These are phyloP conservation scores for Procavia capensis DNA, from an alignment of 2,113 vertebrate species.

Conservation along the genomic window DNA sequence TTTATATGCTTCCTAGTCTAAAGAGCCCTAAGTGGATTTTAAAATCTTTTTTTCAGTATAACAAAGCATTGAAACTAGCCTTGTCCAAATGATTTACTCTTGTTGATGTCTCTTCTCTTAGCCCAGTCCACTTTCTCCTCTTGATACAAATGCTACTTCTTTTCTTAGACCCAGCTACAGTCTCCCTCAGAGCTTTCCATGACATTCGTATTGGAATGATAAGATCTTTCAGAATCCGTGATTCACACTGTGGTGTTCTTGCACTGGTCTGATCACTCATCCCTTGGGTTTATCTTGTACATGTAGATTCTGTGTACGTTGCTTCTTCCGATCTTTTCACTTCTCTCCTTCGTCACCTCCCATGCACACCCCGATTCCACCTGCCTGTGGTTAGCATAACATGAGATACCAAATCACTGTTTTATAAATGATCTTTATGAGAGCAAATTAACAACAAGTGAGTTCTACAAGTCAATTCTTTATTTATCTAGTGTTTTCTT, in stretches of 20 bases:
- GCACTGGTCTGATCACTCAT: not conserved
- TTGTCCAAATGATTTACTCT: not conserved
- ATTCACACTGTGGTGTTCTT: not conserved
- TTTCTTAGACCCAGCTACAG: not conserved
- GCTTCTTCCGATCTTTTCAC: not conserved
- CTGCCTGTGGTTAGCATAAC: not conserved
- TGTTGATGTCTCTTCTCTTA: no score
- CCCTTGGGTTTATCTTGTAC: not conserved
- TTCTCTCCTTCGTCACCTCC: not conserved
- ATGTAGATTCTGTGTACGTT: not conserved
- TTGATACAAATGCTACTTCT: not conserved
- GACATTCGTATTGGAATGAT: rapidly evolving
- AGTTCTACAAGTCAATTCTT: not conserved
- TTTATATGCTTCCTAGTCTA: not conserved
- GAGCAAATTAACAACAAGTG: not conserved
- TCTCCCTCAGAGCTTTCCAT: not conserved
- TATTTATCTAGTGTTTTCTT: not conserved
- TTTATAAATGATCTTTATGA: not conserved
- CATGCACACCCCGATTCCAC: not conserved
- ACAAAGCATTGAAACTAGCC: not conserved
- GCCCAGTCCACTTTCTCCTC: not conserved
- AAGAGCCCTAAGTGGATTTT: not conserved
- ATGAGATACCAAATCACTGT: not conserved
- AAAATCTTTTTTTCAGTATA: not conserved
- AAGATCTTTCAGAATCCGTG: not conserved